A percentile compares a stretch with the other conserved stretches of the same genome.
Conservation (phyloP, 2,888 invertebrate species). For the Gryllus longicercus region DNA sequence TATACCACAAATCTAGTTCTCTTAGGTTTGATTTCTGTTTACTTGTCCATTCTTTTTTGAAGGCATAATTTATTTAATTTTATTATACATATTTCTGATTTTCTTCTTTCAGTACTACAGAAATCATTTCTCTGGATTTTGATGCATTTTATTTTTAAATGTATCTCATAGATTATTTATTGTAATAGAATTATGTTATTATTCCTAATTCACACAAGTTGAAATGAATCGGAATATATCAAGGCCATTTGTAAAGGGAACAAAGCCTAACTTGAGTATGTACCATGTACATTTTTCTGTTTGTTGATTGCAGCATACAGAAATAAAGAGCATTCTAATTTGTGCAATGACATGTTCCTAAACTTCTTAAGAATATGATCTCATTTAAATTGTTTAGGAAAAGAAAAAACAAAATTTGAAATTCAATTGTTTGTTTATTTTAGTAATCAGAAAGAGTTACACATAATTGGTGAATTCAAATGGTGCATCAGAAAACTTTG, state of each 20-base stretch:
- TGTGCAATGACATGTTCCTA: conserved; percentile 21
- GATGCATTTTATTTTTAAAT: conserved; percentile 17
- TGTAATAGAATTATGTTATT: not conserved
- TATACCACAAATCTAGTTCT: no score
- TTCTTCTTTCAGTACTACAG: no score
- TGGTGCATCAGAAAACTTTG: not conserved
- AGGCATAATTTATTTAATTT: no score
- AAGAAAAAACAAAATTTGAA: not conserved
- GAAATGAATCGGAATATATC: not conserved
- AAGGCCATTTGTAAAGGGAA: conserved; percentile 21
- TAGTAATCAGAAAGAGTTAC: no score
- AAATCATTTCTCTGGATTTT: not conserved
- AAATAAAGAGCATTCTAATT: conserved; percentile 21
- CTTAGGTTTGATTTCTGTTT: no score
- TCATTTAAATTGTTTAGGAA: not conserved
- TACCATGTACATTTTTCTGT: conserved; percentile 33
- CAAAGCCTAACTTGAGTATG: conserved; percentile 31
- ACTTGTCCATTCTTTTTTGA: no score
- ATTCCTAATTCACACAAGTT: not conserved
- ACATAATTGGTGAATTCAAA: not conserved
- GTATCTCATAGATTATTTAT: not conserved
- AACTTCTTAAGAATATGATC: conserved; percentile 11
- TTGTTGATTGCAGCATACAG: not conserved
- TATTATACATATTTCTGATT: no score
- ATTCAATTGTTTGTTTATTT: not conserved